These are phyloP conservation scores for Apamea crenata DNA, from an alignment of 2,888 invertebrate species.

Conservation along the genomic window DNA sequence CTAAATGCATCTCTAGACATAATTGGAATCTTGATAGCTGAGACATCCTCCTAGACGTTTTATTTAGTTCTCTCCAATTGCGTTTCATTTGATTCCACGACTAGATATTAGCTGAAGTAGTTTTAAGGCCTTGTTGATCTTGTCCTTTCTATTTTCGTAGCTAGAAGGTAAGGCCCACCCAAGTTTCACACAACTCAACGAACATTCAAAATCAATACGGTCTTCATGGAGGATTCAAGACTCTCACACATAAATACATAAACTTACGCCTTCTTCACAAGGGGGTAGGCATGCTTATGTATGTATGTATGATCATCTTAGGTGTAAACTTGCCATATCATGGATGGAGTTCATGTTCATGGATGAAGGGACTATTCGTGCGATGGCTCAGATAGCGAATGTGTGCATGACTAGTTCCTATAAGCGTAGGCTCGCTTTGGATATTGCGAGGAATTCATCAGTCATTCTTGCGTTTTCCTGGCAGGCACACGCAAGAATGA, in stretches of 20 bases:
- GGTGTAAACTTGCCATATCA: not conserved
- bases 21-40: conserved; percentile 16
- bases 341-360: conserved; percentile 38
- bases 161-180: not conserved
- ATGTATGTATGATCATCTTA: not conserved
- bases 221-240: not conserved
- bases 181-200: conserved; percentile 15
- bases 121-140: conserved; percentile 4
- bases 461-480: conserved; percentile 6
- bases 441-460: conserved; percentile 33
- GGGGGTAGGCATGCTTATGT: not conserved
- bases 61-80: conserved; percentile 11
- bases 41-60: conserved; percentile 7
- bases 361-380: conserved; percentile 16
- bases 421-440: conserved; percentile 16
- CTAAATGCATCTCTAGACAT: conserved; percentile 27
- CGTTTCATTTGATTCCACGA: not conserved
- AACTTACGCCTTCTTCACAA: not conserved
- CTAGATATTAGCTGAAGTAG: not conserved
- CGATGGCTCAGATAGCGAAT: conserved; percentile 20
- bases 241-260: conserved; percentile 8
- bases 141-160: conserved; percentile 10
- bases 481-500: conserved; percentile 10
- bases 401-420: conserved; percentile 33
- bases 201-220: conserved; percentile 17